A percentile compares a stretch with the other conserved stretches of the same genome.
Evolutionary conservation across 2,113 vertebrate genomes (phyloP).

Genomic region (Nothocercus julius): DNA sequence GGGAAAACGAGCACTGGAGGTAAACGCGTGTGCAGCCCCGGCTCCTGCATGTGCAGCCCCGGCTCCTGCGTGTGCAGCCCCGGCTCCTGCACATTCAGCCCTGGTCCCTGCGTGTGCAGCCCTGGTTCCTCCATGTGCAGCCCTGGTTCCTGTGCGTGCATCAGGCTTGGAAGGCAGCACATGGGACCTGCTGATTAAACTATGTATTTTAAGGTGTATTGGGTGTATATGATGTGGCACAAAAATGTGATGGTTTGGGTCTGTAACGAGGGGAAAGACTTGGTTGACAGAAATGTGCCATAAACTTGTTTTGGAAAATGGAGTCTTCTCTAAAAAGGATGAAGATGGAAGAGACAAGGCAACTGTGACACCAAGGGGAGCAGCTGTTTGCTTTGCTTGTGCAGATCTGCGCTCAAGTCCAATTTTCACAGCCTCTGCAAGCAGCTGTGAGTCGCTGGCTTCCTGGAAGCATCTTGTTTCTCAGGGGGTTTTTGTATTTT

Average conservation of each 20-base stretch:
- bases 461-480: neutral
- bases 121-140: no score
- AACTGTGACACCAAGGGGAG: neutral
- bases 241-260: neutral
- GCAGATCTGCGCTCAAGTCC: neutral
- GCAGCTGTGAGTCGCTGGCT: neutral
- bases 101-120: no score
- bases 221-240: neutral
- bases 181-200: neutral
- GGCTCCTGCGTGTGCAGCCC: no score
- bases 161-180: fast-evolving
- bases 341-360: neutral
- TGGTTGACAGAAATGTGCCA: neutral
- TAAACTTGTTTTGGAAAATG: neutral
- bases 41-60: no score
- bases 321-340: neutral
- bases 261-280: neutral
- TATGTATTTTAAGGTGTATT: no score
- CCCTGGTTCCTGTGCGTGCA: fast-evolving
- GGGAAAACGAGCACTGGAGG: no score
- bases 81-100: no score
- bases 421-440: neutral
- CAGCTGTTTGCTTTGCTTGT: fast-evolving
- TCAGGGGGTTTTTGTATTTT: neutral
- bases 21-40: no score